Evolutionary conservation across 2,797 vertebrate species (phyloP).

Genomic region (Vireo griseus): DNA sequence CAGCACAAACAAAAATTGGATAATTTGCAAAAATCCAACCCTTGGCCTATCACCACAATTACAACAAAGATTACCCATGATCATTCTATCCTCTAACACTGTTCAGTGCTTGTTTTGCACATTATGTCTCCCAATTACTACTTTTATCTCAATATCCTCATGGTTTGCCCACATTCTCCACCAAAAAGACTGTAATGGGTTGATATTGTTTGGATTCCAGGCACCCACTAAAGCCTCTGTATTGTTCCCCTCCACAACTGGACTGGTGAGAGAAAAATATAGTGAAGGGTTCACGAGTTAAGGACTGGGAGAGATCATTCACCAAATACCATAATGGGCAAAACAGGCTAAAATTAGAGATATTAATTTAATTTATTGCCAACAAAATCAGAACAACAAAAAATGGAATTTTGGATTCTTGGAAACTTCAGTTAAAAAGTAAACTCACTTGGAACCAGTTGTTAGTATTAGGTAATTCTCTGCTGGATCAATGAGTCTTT

Average conservation of each 20-base stretch:
- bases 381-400: background rate
- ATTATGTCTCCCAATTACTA: background rate
- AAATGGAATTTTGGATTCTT: background rate
- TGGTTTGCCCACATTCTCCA: background rate
- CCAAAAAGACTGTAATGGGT: background rate
- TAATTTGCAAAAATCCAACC: background rate
- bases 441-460: background rate
- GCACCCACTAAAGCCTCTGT: background rate
- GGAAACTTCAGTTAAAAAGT: background rate
- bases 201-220: background rate
- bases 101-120: background rate
- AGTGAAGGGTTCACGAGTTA: background rate
- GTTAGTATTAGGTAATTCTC: background rate
- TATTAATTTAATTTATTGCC: background rate
- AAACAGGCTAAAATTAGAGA: background rate
- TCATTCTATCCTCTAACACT: background rate
- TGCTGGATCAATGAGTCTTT: background rate
- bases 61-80: background rate
- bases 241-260: accelerated
- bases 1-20: background rate
- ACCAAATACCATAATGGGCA: background rate
- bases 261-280: background rate
- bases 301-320: background rate
- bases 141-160: background rate
- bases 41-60: background rate